Base-by-base conservation (phyloP, 2,113 vertebrate genomes). In the Thryonomys swinderianus region DNA sequence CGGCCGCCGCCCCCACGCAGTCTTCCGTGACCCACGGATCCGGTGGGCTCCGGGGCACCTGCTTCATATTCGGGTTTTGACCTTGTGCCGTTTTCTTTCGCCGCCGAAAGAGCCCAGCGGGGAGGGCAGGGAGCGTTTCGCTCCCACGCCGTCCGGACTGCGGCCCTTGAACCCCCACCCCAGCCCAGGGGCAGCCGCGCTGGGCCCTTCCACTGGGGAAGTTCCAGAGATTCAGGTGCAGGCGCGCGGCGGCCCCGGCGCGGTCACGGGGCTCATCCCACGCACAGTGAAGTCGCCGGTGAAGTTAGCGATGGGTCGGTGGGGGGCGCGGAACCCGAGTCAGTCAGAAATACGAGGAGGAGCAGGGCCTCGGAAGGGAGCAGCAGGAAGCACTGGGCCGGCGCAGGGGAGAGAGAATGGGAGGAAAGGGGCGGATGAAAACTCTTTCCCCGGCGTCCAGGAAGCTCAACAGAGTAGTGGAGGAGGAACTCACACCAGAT, bases 21-120 rank as follows among this genome's bases (percentile, higher is more conserved):
- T 27, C 14, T 9, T 48, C 23, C 13, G 23, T 32, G 42, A 7
- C 17, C 2, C 14, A 5, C 2, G 0, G 1, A 55, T 18, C 55
- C 0, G 6, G 2, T 1, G 45, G n/a, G 62, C 42, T 53, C 30
- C 11, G 4, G 6, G 69, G 16, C 40, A 10, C 14, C 23, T 9
- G 8, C 11, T n/a, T 51, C 20, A n/a, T 45, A n/a, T 32, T 14
- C 32, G 21, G 51, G 17, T 42, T 40, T 17, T 59, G 71, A 55
- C 25, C 27, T 8, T 7, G 14, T 32, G n/a, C 7, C 25, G 14
- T 7, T 85, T 85, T 27, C 16, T 40, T 71, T 37, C 62, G 62
- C 2, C 6, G 61, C 62, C 18, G 5, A 11, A 45, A 40, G 42
- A 27, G n/a, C n/a, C 17, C 2, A 2, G 30, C 37, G 11, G 30